phyloP scores from a whole-genome alignment of 2,113 vertebrate species.

The Spheniscus mendiculus region DNA sequence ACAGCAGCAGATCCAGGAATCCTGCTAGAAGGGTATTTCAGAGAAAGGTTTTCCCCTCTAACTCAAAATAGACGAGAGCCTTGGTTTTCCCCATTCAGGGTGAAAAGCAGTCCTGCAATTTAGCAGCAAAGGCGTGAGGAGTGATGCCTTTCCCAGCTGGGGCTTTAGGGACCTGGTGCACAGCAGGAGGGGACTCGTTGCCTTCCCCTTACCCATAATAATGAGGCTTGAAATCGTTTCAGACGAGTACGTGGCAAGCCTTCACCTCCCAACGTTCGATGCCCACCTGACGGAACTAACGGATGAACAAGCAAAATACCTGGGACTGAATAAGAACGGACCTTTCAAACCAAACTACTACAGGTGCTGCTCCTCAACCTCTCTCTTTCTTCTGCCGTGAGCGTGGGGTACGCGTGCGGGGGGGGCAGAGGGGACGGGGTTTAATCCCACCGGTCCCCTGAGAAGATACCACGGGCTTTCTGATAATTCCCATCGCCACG shows the following conservation, averaged over 20 bases:
- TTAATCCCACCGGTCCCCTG: rapidly evolving
- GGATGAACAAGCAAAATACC: slow-evolving; percentile 97
- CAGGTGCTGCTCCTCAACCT: slow-evolving; percentile 73
- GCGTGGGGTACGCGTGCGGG: rapidly evolving
- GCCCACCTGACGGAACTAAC: slow-evolving; percentile 95
- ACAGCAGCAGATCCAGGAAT: no score
- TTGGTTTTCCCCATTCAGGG: neutral
- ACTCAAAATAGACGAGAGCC: no score
- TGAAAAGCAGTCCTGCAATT: neutral
- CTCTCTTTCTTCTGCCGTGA: rapidly evolving
- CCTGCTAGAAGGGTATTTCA: neutral
- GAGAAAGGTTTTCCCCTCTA: neutral
- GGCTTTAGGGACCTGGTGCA: neutral
- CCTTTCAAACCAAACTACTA: slow-evolving; percentile 99
- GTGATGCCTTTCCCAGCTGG: neutral
- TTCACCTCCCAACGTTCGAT: slow-evolving; percentile 97
- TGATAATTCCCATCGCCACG: rapidly evolving
- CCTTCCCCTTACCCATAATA: neutral
- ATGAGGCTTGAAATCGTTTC: neutral
- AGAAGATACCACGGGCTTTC: rapidly evolving
- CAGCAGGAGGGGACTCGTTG: rapidly evolving
- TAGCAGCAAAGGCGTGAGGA: neutral
- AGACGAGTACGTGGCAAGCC: slow-evolving; percentile 98
- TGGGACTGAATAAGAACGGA: slow-evolving; percentile 98
- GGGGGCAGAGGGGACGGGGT: rapidly evolving